Evolutionary conservation across 2,888 invertebrate species (phyloP).

Genomic region (Noctuana brunneofusca): DNA sequence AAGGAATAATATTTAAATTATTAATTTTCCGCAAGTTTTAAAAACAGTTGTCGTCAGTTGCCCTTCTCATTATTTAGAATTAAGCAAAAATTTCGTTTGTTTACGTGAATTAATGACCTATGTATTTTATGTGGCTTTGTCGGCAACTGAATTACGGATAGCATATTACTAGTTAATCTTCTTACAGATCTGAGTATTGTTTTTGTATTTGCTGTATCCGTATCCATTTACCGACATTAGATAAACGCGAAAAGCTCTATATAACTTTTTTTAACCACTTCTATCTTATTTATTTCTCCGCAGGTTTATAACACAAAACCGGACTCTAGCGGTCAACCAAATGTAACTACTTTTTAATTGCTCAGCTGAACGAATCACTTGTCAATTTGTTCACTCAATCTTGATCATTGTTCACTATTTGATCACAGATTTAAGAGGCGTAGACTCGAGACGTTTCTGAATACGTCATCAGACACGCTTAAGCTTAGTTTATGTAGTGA

Average conservation of each 20-base stretch:
- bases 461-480: conserved; percentile 67
- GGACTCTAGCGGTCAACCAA: conserved; percentile 82
- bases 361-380: conserved; percentile 79
- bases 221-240: conserved; percentile 60
- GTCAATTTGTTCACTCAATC: conserved; percentile 72
- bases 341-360: conserved; percentile 80
- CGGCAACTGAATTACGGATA: conserved; percentile 55
- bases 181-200: background rate
- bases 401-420: conserved; percentile 76
- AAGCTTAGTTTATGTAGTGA: conserved; percentile 50
- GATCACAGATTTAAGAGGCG: conserved; percentile 67
- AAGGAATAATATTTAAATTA: no score
- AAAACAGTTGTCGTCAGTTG: conserved; percentile 6
- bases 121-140: conserved; percentile 67
- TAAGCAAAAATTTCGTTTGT: conserved; percentile 49
- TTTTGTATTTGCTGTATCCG: background rate
- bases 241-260: conserved; percentile 59
- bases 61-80: conserved; percentile 22
- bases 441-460: conserved; percentile 59
- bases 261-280: conserved; percentile 67
- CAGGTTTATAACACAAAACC: conserved; percentile 84
- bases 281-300: conserved; percentile 80
- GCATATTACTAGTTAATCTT: background rate
- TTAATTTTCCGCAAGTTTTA: background rate
- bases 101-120: conserved; percentile 43